Percentiles rank a stretch among this genome's conserved stretches.
Evolutionary conservation across 2,888 invertebrate species (phyloP).

Genomic region (Phytoseiulus persimilis): DNA sequence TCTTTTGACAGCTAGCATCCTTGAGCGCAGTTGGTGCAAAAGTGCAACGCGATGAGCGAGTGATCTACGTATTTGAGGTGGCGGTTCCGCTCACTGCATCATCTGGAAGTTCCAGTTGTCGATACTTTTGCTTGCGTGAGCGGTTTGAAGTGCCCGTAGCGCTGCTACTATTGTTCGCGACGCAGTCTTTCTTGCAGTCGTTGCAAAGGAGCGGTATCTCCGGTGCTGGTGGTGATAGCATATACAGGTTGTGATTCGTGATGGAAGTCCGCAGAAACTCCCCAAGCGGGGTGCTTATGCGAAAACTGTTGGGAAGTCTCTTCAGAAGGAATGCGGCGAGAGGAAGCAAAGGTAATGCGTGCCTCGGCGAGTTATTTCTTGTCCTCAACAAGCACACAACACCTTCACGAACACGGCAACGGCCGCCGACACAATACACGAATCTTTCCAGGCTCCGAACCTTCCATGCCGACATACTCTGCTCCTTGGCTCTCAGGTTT

Average conservation of each 20-base stretch:
- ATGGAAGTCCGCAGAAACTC: not conserved
- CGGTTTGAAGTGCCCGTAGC: not conserved
- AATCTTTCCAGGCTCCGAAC: not conserved
- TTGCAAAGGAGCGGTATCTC: not conserved
- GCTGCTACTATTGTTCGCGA: not conserved
- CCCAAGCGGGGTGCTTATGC: not conserved
- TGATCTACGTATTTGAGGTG: not conserved
- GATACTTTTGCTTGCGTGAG: not conserved
- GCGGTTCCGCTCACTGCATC: not conserved
- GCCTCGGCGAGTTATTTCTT: not conserved
- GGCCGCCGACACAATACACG: too few relatives aligned
- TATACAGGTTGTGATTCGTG: not conserved
- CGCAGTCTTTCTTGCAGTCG: not conserved
- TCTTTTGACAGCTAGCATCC: not conserved
- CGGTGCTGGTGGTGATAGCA: not conserved
- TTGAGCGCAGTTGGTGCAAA: not conserved
- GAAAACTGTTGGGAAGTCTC: not conserved
- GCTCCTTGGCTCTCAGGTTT: not conserved
- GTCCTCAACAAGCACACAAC: not conserved
- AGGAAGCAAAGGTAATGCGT: not conserved
- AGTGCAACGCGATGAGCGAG: not conserved
- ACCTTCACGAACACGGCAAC: not conserved
- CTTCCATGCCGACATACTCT: not conserved
- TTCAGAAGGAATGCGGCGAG: not conserved
- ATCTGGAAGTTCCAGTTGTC: not conserved